Conservation (phyloP, 2,797 vertebrate genomes). For the Myoxocephalus aenaeus region DNA sequence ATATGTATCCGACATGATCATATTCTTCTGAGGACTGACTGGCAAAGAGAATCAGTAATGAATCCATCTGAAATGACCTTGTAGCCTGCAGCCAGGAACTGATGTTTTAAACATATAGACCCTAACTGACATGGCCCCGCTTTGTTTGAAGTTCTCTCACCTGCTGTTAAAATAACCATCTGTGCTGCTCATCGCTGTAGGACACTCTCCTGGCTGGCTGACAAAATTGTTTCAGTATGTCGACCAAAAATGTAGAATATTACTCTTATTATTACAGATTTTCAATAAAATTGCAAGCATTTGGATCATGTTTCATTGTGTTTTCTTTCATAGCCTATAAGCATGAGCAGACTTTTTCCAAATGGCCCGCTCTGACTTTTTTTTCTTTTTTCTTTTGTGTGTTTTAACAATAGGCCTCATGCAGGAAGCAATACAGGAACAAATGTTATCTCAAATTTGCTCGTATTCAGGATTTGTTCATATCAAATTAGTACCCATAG, state of each 20-base stretch:
- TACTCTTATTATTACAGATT: not conserved
- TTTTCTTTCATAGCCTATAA: not conserved
- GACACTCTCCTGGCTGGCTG: conserved; percentile 58
- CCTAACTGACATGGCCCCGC: conserved; percentile 55
- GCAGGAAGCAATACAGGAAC: not conserved
- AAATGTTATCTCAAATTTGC: not conserved
- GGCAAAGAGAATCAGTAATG: conserved; percentile 63
- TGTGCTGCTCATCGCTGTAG: conserved; percentile 62
- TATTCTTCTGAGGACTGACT: conserved; percentile 28
- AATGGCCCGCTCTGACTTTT: not conserved
- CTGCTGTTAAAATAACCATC: conserved; percentile 78
- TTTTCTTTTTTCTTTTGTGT: not conserved
- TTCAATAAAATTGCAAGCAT: not conserved
- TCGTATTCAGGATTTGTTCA: not conserved
- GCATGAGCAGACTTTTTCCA: not conserved
- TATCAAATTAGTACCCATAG: not conserved
- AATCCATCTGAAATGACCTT: conserved; percentile 62
- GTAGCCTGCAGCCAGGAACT: conserved; percentile 54
- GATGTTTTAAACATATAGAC: conserved; percentile 74
- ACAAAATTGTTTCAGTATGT: conserved; percentile 52
- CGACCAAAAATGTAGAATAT: conserved; percentile 29
- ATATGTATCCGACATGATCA: conserved; percentile 21
- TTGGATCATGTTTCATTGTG: not conserved
- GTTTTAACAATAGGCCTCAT: not conserved
- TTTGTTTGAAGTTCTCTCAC: conserved; percentile 69